Conservation (phyloP, 2,113 vertebrate species). For the Alligator mississippiensis region DNA sequence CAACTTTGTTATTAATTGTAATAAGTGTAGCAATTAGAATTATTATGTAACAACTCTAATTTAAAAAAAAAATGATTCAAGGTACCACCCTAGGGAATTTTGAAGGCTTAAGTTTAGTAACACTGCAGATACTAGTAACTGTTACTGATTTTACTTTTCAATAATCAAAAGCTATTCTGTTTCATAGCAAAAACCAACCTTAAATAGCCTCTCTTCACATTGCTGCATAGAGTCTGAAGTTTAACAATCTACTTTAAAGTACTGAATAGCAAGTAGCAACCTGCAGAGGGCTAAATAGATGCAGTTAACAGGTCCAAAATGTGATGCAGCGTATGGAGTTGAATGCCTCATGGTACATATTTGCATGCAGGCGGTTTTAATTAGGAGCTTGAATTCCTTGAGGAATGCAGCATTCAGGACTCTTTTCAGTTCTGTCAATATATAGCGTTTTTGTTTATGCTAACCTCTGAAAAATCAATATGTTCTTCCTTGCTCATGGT, state of each 20-base stretch:
- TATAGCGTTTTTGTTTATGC: slow-evolving; percentile 50
- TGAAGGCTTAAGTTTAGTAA: background rate
- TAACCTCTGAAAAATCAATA: slow-evolving; percentile 54
- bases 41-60: background rate
- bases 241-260: slow-evolving; percentile 57
- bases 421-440: slow-evolving; percentile 53
- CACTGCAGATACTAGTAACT: slow-evolving; percentile 12
- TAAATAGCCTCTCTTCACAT: slow-evolving; percentile 39
- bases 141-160: background rate
- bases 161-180: background rate
- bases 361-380: slow-evolving; percentile 77
- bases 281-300: slow-evolving; percentile 55
- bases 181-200: background rate
- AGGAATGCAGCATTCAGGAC: slow-evolving; percentile 65
- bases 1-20: background rate
- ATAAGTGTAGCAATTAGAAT: background rate
- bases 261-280: slow-evolving; percentile 61
- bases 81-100: background rate
- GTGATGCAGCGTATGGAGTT: slow-evolving; percentile 62
- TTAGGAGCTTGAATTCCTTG: slow-evolving; percentile 75
- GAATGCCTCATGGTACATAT: slow-evolving; percentile 60
- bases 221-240: slow-evolving; percentile 17
- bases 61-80: background rate
- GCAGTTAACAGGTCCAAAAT: slow-evolving; percentile 65
- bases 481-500: background rate